Conservation (phyloP, 2,888 invertebrate species). For the Lycophotia porphyrea region DNA sequence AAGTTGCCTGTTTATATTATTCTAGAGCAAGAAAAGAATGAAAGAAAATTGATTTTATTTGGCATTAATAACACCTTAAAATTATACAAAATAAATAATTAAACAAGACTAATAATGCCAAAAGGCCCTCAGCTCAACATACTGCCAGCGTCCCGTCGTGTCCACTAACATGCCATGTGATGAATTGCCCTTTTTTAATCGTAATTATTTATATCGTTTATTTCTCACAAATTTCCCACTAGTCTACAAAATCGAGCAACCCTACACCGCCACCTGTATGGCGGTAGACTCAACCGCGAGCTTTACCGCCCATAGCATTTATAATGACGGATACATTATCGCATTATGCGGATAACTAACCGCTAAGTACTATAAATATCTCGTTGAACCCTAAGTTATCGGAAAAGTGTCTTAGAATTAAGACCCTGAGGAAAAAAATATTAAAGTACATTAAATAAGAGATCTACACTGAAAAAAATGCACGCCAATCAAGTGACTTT, state of each 20-base stretch:
- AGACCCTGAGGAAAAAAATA: background rate
- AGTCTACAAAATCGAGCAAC: conserved; percentile 13
- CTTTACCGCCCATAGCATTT: conserved; percentile 41
- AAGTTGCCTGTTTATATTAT: background rate
- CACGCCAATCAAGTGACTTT: too few species aligned
- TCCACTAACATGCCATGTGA: background rate
- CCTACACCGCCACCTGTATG: conserved; percentile 1
- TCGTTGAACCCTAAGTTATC: background rate
- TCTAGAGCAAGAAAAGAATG: too few species aligned
- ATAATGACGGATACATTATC: conserved; percentile 42
- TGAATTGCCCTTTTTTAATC: background rate
- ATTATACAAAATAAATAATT: too few species aligned
- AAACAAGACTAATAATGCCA: too few species aligned
- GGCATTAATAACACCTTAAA: too few species aligned
- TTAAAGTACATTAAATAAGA: background rate
- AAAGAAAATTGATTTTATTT: too few species aligned
- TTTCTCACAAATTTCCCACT: background rate
- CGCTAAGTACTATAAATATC: conserved; percentile 5
- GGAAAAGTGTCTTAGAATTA: background rate
- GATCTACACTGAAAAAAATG: too few species aligned
- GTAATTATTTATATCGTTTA: background rate
- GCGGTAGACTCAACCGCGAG: conserved; percentile 9
- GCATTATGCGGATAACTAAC: conserved; percentile 41
- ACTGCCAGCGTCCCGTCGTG: background rate
- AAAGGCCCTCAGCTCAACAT: too few species aligned